phyloP scores from a whole-genome alignment of 2,113 vertebrate species.

The Alouatta palliata region DNA sequence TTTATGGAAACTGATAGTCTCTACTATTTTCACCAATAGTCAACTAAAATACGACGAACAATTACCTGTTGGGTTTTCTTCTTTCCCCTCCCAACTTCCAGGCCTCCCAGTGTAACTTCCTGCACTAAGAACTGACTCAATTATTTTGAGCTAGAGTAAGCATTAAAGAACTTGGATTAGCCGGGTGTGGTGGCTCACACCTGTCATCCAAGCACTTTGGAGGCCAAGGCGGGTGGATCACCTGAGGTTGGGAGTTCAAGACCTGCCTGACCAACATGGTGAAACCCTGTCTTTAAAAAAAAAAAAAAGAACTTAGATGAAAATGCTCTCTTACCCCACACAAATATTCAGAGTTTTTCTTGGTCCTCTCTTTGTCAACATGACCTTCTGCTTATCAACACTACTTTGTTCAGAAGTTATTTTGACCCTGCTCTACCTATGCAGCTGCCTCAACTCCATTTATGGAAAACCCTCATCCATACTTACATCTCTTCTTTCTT shows the following conservation, averaged over 20 bases:
- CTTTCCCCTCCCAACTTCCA: not conserved
- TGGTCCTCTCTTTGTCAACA: not conserved
- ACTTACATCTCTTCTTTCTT: slow-evolving; percentile 72
- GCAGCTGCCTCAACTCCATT: slow-evolving; percentile 48
- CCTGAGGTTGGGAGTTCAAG: too few species aligned
- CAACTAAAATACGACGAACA: not conserved
- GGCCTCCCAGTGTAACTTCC: not conserved
- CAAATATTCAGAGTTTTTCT: slow-evolving; percentile 7
- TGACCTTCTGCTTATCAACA: not conserved
- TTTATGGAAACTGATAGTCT: slow-evolving; percentile 2
- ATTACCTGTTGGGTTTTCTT: not conserved
- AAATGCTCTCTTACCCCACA: slow-evolving; percentile 12
- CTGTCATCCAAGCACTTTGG: too few species aligned
- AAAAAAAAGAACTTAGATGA: not conserved
- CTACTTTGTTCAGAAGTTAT: not conserved
- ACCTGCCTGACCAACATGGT: too few species aligned
- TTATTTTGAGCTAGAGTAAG: not conserved
- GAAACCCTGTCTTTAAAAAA: too few species aligned
- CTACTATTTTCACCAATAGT: slow-evolving; percentile 31
- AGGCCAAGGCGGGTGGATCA: too few species aligned
- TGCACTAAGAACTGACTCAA: not conserved
- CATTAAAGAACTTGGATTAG: not conserved
- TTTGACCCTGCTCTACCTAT: slow-evolving; percentile 3
- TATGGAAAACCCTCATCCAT: slow-evolving; percentile 60
- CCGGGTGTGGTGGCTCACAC: too few species aligned